Percentiles rank a stretch among this genome's conserved stretches.
phyloP scores from a whole-genome alignment of 2,888 invertebrate genomes.

The Mesochorus sp. region DNA sequence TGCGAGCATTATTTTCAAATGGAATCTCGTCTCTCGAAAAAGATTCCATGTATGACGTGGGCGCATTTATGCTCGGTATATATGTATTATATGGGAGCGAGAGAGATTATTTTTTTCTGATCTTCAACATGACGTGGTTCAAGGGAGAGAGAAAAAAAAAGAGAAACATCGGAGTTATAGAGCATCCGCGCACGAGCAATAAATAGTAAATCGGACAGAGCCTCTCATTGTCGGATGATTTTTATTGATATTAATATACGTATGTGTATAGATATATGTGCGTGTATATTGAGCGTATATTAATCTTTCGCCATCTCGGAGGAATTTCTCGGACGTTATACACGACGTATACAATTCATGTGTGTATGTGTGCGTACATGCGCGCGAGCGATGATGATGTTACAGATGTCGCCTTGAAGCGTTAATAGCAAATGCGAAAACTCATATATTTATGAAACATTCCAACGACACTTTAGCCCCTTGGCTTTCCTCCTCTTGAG shows the following conservation, averaged over 20 bases:
- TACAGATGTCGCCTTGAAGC: conserved; percentile 45
- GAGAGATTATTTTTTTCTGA: conserved; percentile 2
- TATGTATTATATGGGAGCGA: too few species aligned
- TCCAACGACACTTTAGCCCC: too few species aligned
- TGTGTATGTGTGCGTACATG: too few species aligned
- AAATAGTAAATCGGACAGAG: conserved; percentile 44
- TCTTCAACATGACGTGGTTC: conserved; percentile 12
- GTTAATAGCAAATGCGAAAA: conserved; percentile 22
- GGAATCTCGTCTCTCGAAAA: conserved; percentile 8
- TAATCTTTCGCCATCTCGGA: conserved; percentile 29
- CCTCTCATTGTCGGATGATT: conserved; percentile 49
- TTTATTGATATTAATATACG: not conserved
- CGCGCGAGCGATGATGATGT: conserved; percentile 23
- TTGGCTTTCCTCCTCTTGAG: too few species aligned
- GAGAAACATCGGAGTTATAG: not conserved
- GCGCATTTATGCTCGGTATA: conserved; percentile 20
- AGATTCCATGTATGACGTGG: not conserved
- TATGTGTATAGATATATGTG: too few species aligned
- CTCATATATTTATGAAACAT: not conserved
- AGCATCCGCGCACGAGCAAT: not conserved
- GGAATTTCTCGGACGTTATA: conserved; percentile 29
- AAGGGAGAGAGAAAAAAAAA: not conserved
- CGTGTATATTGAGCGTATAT: too few species aligned
- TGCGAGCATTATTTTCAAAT: conserved; percentile 69
- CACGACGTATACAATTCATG: too few species aligned